Conservation (phyloP, 2,888 invertebrate species). For the Amorpha juglandis region DNA sequence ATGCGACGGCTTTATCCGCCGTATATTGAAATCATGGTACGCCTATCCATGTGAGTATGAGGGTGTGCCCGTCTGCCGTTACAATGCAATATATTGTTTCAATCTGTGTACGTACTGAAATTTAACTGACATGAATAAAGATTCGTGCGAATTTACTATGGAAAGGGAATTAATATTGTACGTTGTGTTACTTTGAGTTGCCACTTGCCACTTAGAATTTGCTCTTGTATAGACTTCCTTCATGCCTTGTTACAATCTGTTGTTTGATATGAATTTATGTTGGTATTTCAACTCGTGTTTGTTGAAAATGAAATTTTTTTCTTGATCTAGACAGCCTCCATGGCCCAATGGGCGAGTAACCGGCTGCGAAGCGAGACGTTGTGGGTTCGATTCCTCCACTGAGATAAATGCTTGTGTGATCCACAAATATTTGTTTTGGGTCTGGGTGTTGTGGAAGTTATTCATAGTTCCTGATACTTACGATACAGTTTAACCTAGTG, state of each 20-base stretch:
- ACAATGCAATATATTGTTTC: slow-evolving; percentile 72
- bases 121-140: slow-evolving; percentile 59
- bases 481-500: too few species aligned
- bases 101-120: slow-evolving; percentile 50
- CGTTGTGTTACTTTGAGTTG: background rate
- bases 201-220: background rate
- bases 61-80: slow-evolving; percentile 68
- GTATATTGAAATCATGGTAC: background rate
- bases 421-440: too few species aligned
- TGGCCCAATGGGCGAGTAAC: too few species aligned
- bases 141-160: slow-evolving; percentile 18
- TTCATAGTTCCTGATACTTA: too few species aligned
- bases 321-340: too few species aligned
- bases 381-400: too few species aligned
- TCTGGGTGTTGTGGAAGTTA: too few species aligned
- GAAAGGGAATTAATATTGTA: background rate
- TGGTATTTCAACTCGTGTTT: background rate
- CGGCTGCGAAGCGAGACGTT: too few species aligned
- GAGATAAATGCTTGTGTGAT: too few species aligned
- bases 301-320: background rate
- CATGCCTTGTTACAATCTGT: background rate
- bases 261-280: background rate
- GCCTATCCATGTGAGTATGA: slow-evolving; percentile 5
- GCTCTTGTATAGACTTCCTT: background rate
- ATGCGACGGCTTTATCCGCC: background rate